Conservation (phyloP, 2,888 invertebrate genomes). For the Pseudococcus longispinus region DNA sequence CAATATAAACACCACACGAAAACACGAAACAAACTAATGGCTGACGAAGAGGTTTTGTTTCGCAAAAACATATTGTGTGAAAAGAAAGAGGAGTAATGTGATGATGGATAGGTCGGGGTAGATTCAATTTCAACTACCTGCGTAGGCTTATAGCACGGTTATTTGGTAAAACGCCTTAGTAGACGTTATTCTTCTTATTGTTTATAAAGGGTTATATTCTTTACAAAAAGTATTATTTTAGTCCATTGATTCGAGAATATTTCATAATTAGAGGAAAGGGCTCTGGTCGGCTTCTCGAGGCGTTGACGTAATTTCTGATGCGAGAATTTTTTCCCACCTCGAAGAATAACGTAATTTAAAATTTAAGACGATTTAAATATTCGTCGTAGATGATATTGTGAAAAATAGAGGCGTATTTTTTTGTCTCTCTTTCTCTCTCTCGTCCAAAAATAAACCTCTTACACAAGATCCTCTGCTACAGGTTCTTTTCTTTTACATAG, state of each 20-base stretch:
- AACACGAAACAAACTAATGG: no score
- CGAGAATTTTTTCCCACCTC: not conserved
- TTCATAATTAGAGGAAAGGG: not conserved
- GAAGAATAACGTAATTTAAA: not conserved
- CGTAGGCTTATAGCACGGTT: not conserved
- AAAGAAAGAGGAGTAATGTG: not conserved
- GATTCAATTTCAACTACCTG: not conserved
- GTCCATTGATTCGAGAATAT: slow-evolving; percentile 11
- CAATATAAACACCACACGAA: no score
- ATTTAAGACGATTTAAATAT: not conserved
- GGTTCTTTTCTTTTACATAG: not conserved
- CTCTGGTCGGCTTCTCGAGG: not conserved
- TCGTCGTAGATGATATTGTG: not conserved
- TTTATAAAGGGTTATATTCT: not conserved
- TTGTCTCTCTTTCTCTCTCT: no score
- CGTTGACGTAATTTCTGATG: not conserved
- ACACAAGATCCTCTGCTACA: no score
- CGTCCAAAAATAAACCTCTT: not conserved
- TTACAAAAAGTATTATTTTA: slow-evolving; percentile 20
- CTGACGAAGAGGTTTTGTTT: not conserved
- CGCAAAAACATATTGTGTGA: no score
- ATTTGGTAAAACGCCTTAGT: not conserved
- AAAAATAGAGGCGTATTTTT: not conserved
- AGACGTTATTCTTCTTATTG: not conserved
- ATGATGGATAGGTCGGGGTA: not conserved